Conservation (phyloP, 2,113 vertebrate species). For the Calypte anna region DNA sequence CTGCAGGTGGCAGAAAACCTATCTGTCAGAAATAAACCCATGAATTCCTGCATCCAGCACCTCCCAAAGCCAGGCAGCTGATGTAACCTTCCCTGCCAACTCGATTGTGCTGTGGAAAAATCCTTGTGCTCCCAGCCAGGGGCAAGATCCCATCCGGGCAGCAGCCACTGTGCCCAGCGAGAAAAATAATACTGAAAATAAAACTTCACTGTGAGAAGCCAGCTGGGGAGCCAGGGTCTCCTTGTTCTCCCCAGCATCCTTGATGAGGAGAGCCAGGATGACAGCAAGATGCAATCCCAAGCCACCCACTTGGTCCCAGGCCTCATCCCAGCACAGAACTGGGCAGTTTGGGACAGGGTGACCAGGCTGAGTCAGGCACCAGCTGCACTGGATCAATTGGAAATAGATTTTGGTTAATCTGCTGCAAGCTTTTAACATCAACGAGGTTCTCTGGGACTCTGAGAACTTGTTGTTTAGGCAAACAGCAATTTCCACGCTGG, state of each 20-base stretch:
- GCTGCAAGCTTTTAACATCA: neutral
- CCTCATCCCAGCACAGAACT: neutral
- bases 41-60: neutral
- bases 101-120: neutral
- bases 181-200: neutral
- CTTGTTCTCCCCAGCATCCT: neutral
- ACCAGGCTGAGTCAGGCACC: neutral
- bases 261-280: neutral
- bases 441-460: neutral
- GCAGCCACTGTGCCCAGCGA: fast-evolving
- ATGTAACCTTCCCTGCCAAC: slow-evolving; percentile 15
- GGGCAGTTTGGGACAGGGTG: neutral
- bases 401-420: neutral
- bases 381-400: neutral
- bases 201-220: neutral
- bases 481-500: slow-evolving; percentile 33
- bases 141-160: neutral
- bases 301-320: fast-evolving
- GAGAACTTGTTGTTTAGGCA: slow-evolving; percentile 30
- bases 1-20: neutral
- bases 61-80: neutral
- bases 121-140: neutral
- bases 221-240: neutral
- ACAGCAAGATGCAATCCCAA: neutral
- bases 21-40: neutral